Conservation (phyloP, 2,888 invertebrate species). For the Ochropleura leucogaster region DNA sequence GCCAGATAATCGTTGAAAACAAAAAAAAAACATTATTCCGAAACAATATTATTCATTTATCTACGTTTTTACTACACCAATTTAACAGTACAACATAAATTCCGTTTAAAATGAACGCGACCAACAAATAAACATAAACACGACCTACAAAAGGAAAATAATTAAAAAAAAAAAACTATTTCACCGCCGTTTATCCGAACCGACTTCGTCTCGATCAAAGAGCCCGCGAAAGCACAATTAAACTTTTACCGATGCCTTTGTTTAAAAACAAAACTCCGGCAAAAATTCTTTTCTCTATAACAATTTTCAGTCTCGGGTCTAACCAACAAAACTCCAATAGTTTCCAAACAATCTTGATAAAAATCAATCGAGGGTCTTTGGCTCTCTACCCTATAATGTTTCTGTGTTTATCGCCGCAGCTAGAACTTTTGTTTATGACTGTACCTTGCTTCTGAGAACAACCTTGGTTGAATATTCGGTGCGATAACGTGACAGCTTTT, state of each 20-base stretch:
- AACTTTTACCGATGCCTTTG: slow-evolving; percentile 58
- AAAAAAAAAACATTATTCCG: too few species aligned
- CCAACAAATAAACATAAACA: slow-evolving; percentile 25
- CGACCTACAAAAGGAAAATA: slow-evolving; percentile 10
- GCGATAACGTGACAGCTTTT: slow-evolving; percentile 4
- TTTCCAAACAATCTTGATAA: slow-evolving; percentile 70
- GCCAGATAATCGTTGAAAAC: too few species aligned
- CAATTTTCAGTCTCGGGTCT: slow-evolving; percentile 59
- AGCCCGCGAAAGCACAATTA: slow-evolving; percentile 60
- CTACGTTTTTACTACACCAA: neutral
- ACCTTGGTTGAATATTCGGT: slow-evolving; percentile 44
- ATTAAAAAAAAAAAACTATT: slow-evolving; percentile 41
- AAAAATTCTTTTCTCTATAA: slow-evolving; percentile 58
- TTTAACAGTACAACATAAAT: neutral
- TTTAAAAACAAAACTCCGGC: slow-evolving; percentile 57
- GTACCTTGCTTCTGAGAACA: neutral
- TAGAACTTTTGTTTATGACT: slow-evolving; percentile 44
- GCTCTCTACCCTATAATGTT: slow-evolving; percentile 48
- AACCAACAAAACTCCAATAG: slow-evolving; percentile 64
- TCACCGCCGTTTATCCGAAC: slow-evolving; percentile 32
- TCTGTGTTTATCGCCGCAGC: slow-evolving; percentile 47
- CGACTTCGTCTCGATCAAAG: slow-evolving; percentile 60
- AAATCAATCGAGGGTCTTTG: slow-evolving; percentile 61
- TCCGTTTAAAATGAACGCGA: slow-evolving; percentile 18
- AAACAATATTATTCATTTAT: neutral